These are phyloP conservation scores for Balaeniceps rex DNA, from an alignment of 2,113 vertebrate species.

Conservation along the genomic window DNA sequence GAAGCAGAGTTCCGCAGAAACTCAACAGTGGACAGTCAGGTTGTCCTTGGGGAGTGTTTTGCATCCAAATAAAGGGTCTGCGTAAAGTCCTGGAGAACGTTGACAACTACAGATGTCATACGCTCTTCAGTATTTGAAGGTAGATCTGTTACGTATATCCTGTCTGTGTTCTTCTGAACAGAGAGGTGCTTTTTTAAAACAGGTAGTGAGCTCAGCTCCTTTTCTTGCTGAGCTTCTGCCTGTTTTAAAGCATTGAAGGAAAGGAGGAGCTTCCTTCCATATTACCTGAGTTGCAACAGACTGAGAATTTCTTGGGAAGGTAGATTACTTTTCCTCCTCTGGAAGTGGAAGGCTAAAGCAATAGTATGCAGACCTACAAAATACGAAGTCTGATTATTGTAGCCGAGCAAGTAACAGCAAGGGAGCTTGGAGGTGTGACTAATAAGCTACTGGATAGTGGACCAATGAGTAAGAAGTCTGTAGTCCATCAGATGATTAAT, in stretches of 20 bases:
- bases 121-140: not conserved
- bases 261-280: not conserved
- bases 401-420: not conserved
- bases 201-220: not conserved
- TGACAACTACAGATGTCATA: not conserved
- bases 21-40: not conserved
- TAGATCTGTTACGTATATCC: not conserved
- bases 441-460: not conserved
- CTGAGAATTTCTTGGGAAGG: not conserved
- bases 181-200: not conserved
- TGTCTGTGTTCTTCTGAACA: not conserved
- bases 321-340: not conserved
- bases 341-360: not conserved
- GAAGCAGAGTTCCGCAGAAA: not conserved
- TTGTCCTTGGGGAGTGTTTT: not conserved
- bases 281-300: not conserved
- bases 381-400: not conserved
- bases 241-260: not conserved
- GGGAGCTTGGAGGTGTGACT: not conserved
- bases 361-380: not conserved
- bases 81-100: not conserved
- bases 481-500: not conserved
- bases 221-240: not conserved
- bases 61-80: not conserved
- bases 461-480: not conserved